Conservation (phyloP, 2,888 invertebrate genomes). For the Xanthia togata region DNA sequence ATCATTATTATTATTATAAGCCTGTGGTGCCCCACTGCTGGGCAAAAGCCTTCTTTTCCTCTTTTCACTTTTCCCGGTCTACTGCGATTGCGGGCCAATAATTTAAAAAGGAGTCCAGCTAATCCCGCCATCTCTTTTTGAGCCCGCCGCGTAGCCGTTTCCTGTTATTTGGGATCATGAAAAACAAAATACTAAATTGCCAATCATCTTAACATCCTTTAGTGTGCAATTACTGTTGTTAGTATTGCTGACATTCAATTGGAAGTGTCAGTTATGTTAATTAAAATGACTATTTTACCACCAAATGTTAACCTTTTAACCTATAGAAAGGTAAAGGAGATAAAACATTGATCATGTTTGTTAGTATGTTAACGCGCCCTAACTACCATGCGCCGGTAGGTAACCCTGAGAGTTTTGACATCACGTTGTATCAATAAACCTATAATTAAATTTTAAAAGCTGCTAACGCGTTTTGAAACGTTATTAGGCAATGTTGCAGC, state of each 20-base stretch:
- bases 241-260: conserved; percentile 1
- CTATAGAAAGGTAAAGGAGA: conserved; percentile 16
- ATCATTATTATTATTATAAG: too few species aligned
- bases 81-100: too few species aligned
- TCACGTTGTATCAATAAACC: conserved; percentile 49
- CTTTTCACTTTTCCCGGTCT: too few species aligned
- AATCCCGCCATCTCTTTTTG: too few species aligned
- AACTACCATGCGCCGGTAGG: conserved; percentile 25
- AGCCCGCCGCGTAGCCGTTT: too few species aligned
- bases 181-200: not conserved
- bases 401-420: conserved; percentile 53
- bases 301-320: conserved; percentile 20
- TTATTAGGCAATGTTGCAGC: conserved; percentile 39
- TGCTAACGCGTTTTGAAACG: conserved; percentile 37
- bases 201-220: not conserved
- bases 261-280: conserved; percentile 6
- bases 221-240: not conserved
- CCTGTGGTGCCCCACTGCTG: too few species aligned
- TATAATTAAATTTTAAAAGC: conserved; percentile 53
- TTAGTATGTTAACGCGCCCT: conserved; percentile 17
- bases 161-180: too few species aligned
- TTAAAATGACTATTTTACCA: conserved; percentile 1
- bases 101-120: too few species aligned
- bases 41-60: too few species aligned
- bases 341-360: conserved; percentile 23